phyloP scores from a whole-genome alignment of 2,888 invertebrate species.

The Lasioglossum villosulum region DNA sequence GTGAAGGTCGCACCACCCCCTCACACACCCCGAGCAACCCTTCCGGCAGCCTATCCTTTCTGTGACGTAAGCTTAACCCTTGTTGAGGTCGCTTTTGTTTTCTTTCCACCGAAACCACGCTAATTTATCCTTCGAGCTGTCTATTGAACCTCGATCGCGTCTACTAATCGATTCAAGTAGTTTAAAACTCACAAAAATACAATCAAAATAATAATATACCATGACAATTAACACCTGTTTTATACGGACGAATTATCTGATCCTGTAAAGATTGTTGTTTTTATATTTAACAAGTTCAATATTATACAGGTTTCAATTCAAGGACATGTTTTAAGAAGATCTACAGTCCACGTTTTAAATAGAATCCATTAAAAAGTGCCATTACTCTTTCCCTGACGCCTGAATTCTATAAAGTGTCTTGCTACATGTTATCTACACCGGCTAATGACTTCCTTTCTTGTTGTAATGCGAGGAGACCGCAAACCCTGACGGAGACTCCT shows the following conservation, averaged over 20 bases:
- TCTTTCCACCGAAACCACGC: conserved; percentile 6
- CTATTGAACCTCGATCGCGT: neutral
- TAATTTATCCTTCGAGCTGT: neutral
- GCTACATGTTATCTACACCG: neutral
- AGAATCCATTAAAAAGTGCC: neutral
- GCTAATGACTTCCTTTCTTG: conserved; percentile 2
- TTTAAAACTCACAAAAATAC: neutral
- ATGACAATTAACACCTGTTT: neutral
- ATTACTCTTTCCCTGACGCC: neutral
- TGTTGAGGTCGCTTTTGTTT: conserved; percentile 73
- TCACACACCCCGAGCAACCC: conserved; percentile 67
- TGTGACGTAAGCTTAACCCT: conserved; percentile 71
- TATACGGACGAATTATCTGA: neutral
- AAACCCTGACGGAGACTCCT: neutral
- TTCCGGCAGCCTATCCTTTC: conserved; percentile 65
- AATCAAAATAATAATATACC: neutral
- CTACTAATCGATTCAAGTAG: neutral
- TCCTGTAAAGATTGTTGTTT: neutral
- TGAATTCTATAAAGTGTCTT: neutral
- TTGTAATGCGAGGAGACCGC: neutral
- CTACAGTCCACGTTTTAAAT: neutral
- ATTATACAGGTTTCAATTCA: too few relatives aligned
- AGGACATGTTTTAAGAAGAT: neutral
- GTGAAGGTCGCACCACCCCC: conserved; percentile 77
- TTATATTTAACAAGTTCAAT: neutral